Evolutionary conservation across 1,140 invertebrate species (phyloP), one percentile per base, ranked within the genome.

Genomic region (Hycleus phaleratus): DNA sequence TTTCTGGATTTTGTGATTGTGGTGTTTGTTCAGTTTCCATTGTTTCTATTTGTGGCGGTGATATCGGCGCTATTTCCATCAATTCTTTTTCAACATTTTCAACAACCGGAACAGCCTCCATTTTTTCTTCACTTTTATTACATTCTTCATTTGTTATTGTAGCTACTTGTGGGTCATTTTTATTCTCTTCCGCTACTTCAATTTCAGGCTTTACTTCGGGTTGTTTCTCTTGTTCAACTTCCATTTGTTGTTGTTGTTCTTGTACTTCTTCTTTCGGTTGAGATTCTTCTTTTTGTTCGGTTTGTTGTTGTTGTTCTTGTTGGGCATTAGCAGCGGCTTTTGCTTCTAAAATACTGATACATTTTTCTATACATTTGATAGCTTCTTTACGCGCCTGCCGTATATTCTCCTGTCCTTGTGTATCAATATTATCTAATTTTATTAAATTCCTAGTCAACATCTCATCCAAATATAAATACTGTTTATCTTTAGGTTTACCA

Each of bases 391-490:
- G 79, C 0, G 90, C 88, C 54, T 84, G 81, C 63, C 93, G 79
- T 38, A 97, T 88, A 66, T 90, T 87, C 26, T 95, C 91, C 67
- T 91, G 87, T 1, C 92, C 92, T 58, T 93, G 91, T 0, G 91
- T 91, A 68, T 95, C 91, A 52, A 97, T 90, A 63, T 88, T 86
- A 71, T 97, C 95, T 56, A 97, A 73, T 72, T 93, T 93, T 3
- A 97, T 82, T 56, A 97, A 78, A 71, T 92, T 90, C 43, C 93
- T 82, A 1, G 93, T 97, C 10, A 97, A 75, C 93, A 96, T 96
- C 75, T 97, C 94, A 72, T 97, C 94, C 43, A 97, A 73, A 71
- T 86, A 94, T 26, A 90, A 78, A 67, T 93, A 97, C 52, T 88
- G 80, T 73, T 95, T 95, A 67, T 94, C 88, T 62, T 81, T 82